Base-by-base conservation (phyloP, 2,888 invertebrate genomes). In the Sialis lutaria region DNA sequence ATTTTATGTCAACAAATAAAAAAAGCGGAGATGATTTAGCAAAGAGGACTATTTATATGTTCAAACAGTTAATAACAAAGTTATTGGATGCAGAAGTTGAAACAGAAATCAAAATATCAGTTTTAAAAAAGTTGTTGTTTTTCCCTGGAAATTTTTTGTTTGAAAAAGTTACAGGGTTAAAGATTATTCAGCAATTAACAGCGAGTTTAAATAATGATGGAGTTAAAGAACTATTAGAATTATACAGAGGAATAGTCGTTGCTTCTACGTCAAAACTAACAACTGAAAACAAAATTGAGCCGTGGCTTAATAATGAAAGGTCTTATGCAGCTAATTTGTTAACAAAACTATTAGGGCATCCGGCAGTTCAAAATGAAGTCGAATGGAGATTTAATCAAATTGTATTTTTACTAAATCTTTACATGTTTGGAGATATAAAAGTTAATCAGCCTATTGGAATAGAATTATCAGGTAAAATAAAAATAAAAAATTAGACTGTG, bases 101-200 rank as follows among this genome's bases (percentile, higher is more conserved):
- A 33, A 65, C 68, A 34, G 65, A 68, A 53, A 64, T 68, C 1
- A 74, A 77, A 59, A 64, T 82, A 2, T 64, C 67, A 6, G 68
- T 76, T 5, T 60, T 86, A 35, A 74, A 75, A 48, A 78, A 75
- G 55, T 60, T 86, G 1, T 64, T 83, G 7, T 69, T 82, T 41
- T 67, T 74, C 58, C 82, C 83, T 1, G 83, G 84, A 4, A 76
- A 77, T 55, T 73, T 85, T 50, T 77, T 79, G 62, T 78, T 85
- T 51, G 82, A 83, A 56, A 82, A 82, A 64, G 74, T 77, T 33
- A 81, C 82, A 13, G 74, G 75, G 8, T 74, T 74, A 9, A 77
- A 74, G 54, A 60, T 82, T 42, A 64, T 82, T 0, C 79, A 78
- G 58, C 71, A 75, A 45, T 68, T 82, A 7, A 75, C 75, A n/a